Evolutionary conservation across 2,888 invertebrate genomes (phyloP).

Genomic region (Caenorhabditis panamensis): DNA sequence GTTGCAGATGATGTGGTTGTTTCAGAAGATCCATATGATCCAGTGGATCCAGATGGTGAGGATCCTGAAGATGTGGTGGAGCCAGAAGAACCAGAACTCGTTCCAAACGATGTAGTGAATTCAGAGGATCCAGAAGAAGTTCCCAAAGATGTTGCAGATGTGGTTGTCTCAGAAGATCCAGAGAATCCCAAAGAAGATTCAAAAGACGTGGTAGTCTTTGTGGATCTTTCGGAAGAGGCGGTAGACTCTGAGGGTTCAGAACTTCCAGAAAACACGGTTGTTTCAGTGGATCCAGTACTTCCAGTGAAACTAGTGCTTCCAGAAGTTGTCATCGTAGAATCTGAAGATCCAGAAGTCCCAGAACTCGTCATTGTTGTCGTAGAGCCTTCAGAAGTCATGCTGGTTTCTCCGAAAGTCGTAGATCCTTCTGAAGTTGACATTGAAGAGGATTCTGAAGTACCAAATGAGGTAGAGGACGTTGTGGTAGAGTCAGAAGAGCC

Average conservation of each 20-base stretch:
- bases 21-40: neutral
- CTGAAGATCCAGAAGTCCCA: too few relatives aligned
- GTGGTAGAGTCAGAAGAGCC: neutral
- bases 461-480: too few relatives aligned
- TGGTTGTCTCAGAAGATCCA: neutral
- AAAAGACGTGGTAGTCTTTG: neutral
- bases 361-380: too few relatives aligned
- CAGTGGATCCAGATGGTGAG: slow-evolving; percentile 10
- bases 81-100: neutral
- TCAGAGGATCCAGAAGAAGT: neutral
- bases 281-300: neutral
- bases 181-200: neutral
- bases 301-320: too few relatives aligned
- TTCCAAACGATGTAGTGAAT: neutral
- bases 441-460: too few relatives aligned
- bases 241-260: neutral
- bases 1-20: neutral
- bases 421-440: too few relatives aligned
- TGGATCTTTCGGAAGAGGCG: neutral
- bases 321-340: too few relatives aligned
- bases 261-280: neutral
- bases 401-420: too few relatives aligned
- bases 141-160: neutral
- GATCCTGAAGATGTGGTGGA: neutral
- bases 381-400: too few relatives aligned